Percentiles rank a stretch among this genome's conserved stretches.
These are phyloP conservation scores for Sinotaia quadrata DNA, from an alignment of 2,888 invertebrate genomes.

Conservation along the genomic window DNA sequence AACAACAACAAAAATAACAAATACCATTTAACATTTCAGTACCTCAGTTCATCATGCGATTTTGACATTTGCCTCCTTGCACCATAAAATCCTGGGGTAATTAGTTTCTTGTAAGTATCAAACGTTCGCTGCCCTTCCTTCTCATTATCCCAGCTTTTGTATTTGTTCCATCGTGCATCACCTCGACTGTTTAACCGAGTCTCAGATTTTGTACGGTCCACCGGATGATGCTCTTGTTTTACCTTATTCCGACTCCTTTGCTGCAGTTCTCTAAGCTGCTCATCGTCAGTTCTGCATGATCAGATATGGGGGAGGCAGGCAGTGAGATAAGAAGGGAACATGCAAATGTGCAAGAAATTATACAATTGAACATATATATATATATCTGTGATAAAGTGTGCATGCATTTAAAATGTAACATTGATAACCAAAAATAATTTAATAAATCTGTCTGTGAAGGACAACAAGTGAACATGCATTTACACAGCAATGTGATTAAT, in stretches of 20 bases:
- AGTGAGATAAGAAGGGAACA: neutral
- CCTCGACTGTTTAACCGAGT: slow-evolving; percentile 28
- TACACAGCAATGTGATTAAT: too few relatives aligned
- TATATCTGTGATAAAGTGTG: too few relatives aligned
- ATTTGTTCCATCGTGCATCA: slow-evolving; percentile 20
- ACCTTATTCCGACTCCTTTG: slow-evolving; percentile 3
- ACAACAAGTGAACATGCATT: too few relatives aligned
- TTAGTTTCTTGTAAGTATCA: slow-evolving; percentile 61
- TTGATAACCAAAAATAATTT: too few relatives aligned
- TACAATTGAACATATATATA: too few relatives aligned
- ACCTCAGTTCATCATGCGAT: slow-evolving; percentile 52
- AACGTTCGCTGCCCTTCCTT: slow-evolving; percentile 48
- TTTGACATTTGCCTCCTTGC: slow-evolving; percentile 40
- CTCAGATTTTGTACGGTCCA: slow-evolving; percentile 38
- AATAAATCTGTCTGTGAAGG: too few relatives aligned
- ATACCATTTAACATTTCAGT: too few relatives aligned
- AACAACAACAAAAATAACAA: too few relatives aligned
- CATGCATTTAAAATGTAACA: too few relatives aligned
- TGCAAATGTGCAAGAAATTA: too few relatives aligned
- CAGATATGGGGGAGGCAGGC: neutral
- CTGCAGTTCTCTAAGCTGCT: slow-evolving; percentile 38
- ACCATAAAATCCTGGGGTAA: slow-evolving; percentile 63
- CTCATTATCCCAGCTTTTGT: slow-evolving; percentile 37
- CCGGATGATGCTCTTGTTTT: slow-evolving; percentile 11
- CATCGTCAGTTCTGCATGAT: slow-evolving; percentile 55